Evolutionary conservation across 2,888 invertebrate genomes (phyloP), one percentile per base, ranked within the genome.

Genomic region (Selenia dentaria): DNA sequence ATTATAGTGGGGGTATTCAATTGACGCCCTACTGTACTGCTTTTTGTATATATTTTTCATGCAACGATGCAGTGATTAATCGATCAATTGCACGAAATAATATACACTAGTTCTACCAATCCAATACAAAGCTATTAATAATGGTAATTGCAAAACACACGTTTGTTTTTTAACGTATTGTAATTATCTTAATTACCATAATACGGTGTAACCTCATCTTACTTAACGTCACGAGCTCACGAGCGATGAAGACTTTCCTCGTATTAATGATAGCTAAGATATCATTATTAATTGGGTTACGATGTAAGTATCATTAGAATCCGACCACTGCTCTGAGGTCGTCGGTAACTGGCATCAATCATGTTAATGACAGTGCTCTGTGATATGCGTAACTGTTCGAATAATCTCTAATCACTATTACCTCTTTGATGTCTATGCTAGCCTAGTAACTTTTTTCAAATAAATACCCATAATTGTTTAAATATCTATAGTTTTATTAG

Each of bases 231-330:
- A 28, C 50, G 74, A 78, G 62, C 67, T 41, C 27, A 37, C 51
- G 74, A 78, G 62, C 67, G 67, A 79, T 79, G 74, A 78, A 70
- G 68, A 71, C 73, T 71, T 73, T 71, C 66, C 62, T 69, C 64
- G 67, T 71, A 85, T 83, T 83, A 80, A 87, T 86, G 84, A 82
- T 75, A 62, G 54, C 58, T 44, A 56, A 72, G 73, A 79, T 83
- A 82, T 78, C 74, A 78, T 84, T 75, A 86, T 86, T 83, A 86
- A 87, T 86, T 85, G 79, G 82, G 79, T 76, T 80, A 78, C 74
- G 63, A 73, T 74, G 77, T 67, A 45, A 47, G 46, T 45, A 78
- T 80, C 75, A 76, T 83, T 79, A 76, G 25, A 43, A 49, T 31
- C 33, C 33, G 35, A 29, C 37, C 51, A 48, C 27, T 44, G 48